These are phyloP conservation scores for Epinephelus moara DNA, from an alignment of 2,113 vertebrate species.

Conservation along the genomic window DNA sequence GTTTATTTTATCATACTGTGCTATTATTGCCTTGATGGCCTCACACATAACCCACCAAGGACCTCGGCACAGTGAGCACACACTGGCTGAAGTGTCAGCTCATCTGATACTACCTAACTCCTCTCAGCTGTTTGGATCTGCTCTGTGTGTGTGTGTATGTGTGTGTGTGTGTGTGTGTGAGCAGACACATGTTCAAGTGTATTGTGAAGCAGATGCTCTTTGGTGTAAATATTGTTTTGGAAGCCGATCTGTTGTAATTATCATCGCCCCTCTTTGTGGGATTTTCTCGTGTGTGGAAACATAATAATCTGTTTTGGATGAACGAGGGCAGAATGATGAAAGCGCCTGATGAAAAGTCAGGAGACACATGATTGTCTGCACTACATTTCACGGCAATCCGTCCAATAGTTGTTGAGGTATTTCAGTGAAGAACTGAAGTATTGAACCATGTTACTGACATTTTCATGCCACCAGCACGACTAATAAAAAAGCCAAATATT, in stretches of 20 bases:
- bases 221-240: constrained; percentile 49
- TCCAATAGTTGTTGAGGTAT: background rate
- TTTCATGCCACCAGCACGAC: no score
- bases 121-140: constrained; percentile 56
- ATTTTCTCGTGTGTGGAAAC: constrained; percentile 19
- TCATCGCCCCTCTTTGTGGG: constrained; percentile 16
- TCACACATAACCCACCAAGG: constrained; percentile 57
- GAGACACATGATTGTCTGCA: background rate
- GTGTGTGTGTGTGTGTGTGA: constrained; percentile 11
- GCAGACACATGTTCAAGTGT: constrained; percentile 25
- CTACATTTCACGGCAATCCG: background rate
- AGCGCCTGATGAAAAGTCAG: background rate
- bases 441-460: background rate
- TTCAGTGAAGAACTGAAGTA: background rate
- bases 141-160: constrained; percentile 12
- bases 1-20: constrained; percentile 69
- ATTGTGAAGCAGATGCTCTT: constrained; percentile 57
- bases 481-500: background rate
- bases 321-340: background rate
- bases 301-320: no score
- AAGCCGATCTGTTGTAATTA: constrained; percentile 39
- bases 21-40: constrained; percentile 71
- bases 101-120: constrained; percentile 44
- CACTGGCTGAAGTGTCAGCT: constrained; percentile 59
- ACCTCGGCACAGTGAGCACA: constrained; percentile 35